Conservation (phyloP, 2,797 vertebrate species). For the Sternarchorhynchus goeldii region DNA sequence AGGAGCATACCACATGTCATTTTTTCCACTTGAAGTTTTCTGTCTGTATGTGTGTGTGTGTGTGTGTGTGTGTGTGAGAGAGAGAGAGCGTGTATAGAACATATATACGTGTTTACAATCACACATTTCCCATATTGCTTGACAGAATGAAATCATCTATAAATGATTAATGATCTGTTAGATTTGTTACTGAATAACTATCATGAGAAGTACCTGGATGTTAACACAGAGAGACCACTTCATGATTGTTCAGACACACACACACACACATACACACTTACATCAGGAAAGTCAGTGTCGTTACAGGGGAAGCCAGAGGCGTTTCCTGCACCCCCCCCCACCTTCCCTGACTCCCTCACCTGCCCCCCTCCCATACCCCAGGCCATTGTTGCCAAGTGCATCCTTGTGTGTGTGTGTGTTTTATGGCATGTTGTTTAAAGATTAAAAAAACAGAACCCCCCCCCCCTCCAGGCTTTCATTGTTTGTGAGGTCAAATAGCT, state of each 20-base stretch:
- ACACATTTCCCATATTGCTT: not conserved
- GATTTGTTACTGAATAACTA: no score
- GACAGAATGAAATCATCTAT: no score
- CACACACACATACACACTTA: slow-evolving; percentile 5
- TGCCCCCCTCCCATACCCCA: slow-evolving; percentile 61
- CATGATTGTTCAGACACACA: no score
- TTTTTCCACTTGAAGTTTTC: slow-evolving; percentile 31
- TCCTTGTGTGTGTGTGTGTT: slow-evolving; percentile 76
- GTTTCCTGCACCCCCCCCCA: slow-evolving; percentile 72
- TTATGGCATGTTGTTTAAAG: slow-evolving; percentile 79
- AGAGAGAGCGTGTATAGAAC: not conserved
- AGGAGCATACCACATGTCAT: slow-evolving; percentile 45
- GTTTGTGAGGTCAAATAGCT: slow-evolving; percentile 78
- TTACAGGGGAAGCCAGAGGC: slow-evolving; percentile 69
- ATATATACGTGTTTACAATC: not conserved
- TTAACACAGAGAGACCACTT: no score
- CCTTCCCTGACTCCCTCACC: slow-evolving; percentile 65
- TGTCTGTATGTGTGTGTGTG: no score
- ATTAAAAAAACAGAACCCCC: slow-evolving; percentile 74
- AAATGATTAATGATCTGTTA: no score
- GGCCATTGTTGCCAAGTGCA: slow-evolving; percentile 76
- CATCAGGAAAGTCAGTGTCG: slow-evolving; percentile 37
- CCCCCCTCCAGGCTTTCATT: slow-evolving; percentile 72
- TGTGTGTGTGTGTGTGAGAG: not conserved
- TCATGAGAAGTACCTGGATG: no score